Conservation (phyloP, 1,140 invertebrate genomes). For the Tetragonula clypearis region DNA sequence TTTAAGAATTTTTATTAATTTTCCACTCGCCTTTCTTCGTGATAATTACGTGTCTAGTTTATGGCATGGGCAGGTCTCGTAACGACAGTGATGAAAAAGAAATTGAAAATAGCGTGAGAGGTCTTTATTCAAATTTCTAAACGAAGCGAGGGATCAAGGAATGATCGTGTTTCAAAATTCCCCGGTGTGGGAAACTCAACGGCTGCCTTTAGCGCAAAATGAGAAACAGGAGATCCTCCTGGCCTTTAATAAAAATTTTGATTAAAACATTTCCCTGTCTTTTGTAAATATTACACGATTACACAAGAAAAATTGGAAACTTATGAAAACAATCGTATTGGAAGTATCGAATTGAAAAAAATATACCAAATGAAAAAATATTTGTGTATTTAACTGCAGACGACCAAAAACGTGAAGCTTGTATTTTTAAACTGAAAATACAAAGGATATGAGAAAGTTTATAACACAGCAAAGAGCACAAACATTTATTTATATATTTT, state of each 20-base stretch:
- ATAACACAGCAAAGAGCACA: too few relatives aligned
- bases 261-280: background rate
- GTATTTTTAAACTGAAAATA: too few relatives aligned
- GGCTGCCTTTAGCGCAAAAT: background rate
- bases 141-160: background rate
- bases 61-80: background rate
- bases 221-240: background rate
- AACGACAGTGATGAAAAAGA: background rate
- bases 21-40: too few relatives aligned
- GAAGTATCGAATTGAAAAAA: too few relatives aligned
- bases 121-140: conserved; percentile 12
- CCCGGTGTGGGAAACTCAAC: background rate
- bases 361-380: too few relatives aligned
- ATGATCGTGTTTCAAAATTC: background rate
- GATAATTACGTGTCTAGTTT: background rate
- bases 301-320: background rate
- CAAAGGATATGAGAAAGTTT: too few relatives aligned
- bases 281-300: background rate
- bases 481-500: too few relatives aligned
- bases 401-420: too few relatives aligned
- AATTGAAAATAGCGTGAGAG: background rate
- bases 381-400: too few relatives aligned
- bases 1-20: too few relatives aligned
- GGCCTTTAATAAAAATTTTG: background rate
- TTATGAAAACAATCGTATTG: background rate